Evolutionary conservation across 2,113 vertebrate species (phyloP).

Genomic region (Gymnogyps californianus): DNA sequence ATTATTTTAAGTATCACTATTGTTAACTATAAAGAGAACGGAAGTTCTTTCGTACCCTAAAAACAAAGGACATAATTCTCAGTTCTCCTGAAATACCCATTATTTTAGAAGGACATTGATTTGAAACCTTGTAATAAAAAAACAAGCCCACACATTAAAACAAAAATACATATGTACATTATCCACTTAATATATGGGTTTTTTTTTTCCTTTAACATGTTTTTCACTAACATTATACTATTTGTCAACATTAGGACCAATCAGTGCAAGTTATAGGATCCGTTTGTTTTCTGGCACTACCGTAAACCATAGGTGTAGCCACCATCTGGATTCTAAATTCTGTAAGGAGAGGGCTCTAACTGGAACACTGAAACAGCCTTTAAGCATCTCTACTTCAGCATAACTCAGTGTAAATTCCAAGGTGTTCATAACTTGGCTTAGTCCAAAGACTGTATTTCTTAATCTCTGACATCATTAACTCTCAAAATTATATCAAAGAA

Average conservation of each 20-base stretch:
- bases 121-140: neutral
- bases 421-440: neutral
- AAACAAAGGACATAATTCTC: neutral
- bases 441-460: neutral
- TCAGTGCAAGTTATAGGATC: neutral
- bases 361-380: neutral
- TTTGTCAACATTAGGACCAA: neutral
- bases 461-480: neutral
- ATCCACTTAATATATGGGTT: neutral
- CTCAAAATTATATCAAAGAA: neutral
- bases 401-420: neutral
- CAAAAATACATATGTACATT: accelerated
- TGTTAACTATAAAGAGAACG: neutral
- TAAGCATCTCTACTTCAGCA: neutral
- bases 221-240: neutral
- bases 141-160: accelerated
- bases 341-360: neutral
- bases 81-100: neutral
- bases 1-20: neutral
- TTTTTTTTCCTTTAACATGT: neutral
- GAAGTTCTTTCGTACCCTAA: neutral
- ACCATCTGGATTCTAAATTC: neutral
- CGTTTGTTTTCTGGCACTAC: neutral
- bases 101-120: neutral
- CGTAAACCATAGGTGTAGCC: accelerated